These are phyloP conservation scores for Notodonta dromedarius DNA, from an alignment of 2,888 invertebrate genomes.

Conservation along the genomic window DNA sequence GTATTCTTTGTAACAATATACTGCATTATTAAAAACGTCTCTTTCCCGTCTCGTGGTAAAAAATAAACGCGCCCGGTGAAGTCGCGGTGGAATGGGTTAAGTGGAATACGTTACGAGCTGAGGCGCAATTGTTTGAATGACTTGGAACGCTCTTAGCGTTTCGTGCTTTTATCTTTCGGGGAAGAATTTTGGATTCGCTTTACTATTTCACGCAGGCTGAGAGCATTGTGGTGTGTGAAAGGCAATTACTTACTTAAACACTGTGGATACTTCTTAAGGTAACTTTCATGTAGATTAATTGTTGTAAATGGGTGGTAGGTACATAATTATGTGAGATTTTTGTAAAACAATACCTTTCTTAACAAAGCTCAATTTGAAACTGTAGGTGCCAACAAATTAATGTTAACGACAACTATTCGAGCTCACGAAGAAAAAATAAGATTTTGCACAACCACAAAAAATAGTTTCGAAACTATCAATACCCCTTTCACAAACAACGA, in stretches of 20 bases:
- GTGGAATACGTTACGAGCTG: conserved; percentile 56
- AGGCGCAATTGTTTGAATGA: conserved; percentile 56
- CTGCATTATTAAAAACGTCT: conserved; percentile 76
- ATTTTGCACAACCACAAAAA: neutral
- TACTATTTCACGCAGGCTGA: conserved; percentile 17
- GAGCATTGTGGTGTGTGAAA: neutral
- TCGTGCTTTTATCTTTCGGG: conserved; percentile 51
- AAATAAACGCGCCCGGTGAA: conserved; percentile 60
- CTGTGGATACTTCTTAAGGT: too few relatives aligned
- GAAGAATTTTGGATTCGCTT: conserved; percentile 44
- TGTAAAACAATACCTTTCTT: too few relatives aligned
- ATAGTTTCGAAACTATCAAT: neutral
- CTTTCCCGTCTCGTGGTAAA: conserved; percentile 59
- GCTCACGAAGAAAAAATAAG: neutral
- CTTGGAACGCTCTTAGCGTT: conserved; percentile 46
- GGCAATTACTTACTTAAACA: neutral
- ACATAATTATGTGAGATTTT: too few relatives aligned
- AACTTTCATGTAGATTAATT: neutral
- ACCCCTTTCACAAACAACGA: too few relatives aligned
- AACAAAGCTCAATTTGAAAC: too few relatives aligned
- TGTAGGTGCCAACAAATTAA: neutral
- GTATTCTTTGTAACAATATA: conserved; percentile 75
- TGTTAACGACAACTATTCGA: neutral
- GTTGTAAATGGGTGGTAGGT: too few relatives aligned
- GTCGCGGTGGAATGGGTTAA: conserved; percentile 55